Evolutionary conservation across 2,888 invertebrate genomes (phyloP).

Genomic region (Orthonychiurus folsomi): DNA sequence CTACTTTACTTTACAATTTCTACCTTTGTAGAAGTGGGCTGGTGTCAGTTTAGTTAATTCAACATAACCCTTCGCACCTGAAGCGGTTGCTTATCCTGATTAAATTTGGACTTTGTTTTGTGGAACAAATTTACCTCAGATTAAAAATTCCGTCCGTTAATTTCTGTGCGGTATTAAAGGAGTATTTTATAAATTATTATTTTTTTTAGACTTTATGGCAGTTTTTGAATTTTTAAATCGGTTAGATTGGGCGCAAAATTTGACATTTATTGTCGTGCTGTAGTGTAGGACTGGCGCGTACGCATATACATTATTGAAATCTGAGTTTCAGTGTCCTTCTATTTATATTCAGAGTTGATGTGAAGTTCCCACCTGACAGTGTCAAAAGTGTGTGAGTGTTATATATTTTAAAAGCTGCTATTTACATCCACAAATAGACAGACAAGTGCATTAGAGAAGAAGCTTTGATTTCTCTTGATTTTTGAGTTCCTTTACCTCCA

Average conservation of each 20-base stretch:
- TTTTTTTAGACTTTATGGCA: too few species aligned
- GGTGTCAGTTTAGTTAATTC: too few species aligned
- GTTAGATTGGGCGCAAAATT: too few species aligned
- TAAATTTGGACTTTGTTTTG: too few species aligned
- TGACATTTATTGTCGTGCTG: neutral
- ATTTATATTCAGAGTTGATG: neutral
- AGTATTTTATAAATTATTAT: too few species aligned
- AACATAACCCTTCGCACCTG: too few species aligned
- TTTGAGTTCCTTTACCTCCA: neutral
- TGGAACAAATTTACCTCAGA: too few species aligned
- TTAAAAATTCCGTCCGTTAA: too few species aligned
- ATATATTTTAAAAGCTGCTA: neutral
- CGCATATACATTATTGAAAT: neutral
- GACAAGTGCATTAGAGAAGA: neutral
- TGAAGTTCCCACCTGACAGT: neutral
- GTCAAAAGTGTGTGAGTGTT: neutral
- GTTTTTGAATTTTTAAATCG: too few species aligned
- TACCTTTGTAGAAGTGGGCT: neutral
- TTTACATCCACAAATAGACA: neutral
- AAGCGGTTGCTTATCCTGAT: too few species aligned
- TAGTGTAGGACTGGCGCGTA: neutral
- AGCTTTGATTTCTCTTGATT: neutral
- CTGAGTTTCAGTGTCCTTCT: neutral
- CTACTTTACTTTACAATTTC: neutral
- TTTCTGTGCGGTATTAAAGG: too few species aligned